Evolutionary conservation across 1,140 invertebrate species (phyloP).

Genomic region (Drosophila sp.): DNA sequence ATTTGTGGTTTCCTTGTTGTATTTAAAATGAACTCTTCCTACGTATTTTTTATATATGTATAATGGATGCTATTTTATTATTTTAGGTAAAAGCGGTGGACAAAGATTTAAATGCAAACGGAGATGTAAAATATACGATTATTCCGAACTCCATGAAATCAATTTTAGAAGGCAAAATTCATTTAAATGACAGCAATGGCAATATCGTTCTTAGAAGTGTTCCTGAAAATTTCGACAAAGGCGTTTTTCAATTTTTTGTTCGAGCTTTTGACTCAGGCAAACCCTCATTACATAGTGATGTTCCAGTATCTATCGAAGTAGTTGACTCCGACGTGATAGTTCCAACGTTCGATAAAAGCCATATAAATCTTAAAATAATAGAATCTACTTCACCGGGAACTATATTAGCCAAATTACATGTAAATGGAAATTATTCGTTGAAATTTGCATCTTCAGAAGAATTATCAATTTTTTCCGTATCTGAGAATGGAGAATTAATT

Average conservation of each 20-base stretch:
- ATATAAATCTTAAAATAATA: conserved; percentile 91
- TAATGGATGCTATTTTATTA: neutral
- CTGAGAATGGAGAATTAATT: conserved; percentile 90
- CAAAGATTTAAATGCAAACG: conserved; percentile 89
- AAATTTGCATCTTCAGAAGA: conserved; percentile 88
- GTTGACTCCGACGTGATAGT: conserved; percentile 89
- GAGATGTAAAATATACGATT: conserved; percentile 90
- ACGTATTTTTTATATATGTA: neutral
- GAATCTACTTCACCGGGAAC: conserved; percentile 91
- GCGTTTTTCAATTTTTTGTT: conserved; percentile 92
- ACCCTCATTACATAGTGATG: conserved; percentile 89
- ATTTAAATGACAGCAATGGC: conserved; percentile 89
- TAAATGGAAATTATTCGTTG: conserved; percentile 86
- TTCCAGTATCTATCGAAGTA: conserved; percentile 92
- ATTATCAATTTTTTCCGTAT: conserved; percentile 90
- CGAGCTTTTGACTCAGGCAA: conserved; percentile 92
- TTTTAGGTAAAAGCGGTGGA: conserved; percentile 88
- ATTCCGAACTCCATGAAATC: conserved; percentile 87
- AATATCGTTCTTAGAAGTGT: conserved; percentile 84
- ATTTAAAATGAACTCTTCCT: too few species aligned
- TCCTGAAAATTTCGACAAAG: conserved; percentile 31
- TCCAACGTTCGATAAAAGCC: conserved; percentile 89
- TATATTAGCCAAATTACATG: conserved; percentile 88
- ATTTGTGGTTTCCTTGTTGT: too few species aligned
- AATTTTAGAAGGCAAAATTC: conserved; percentile 87